Percentiles rank a stretch among this genome's conserved stretches.
Conservation (phyloP, 1,140 invertebrate species). For the Zaprionus gabonicus region DNA sequence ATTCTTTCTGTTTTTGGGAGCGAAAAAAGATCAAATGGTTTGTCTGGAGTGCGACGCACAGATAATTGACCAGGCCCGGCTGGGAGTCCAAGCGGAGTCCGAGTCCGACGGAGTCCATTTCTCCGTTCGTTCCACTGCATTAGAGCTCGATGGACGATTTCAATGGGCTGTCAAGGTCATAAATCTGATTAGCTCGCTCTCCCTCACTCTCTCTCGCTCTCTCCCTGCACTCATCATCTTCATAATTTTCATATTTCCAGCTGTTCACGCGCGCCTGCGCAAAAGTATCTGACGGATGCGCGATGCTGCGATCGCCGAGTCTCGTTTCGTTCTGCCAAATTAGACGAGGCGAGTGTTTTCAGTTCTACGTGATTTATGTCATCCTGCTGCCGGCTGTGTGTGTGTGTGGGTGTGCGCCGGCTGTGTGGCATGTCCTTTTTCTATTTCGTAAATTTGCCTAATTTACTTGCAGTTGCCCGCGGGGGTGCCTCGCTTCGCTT, state of each 20-base stretch:
- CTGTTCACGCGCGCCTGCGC: slow-evolving; percentile 68
- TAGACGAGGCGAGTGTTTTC: slow-evolving; percentile 44
- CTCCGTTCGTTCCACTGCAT: slow-evolving; percentile 67
- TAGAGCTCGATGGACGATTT: slow-evolving; percentile 59
- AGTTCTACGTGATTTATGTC: slow-evolving; percentile 69
- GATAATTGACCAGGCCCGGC: slow-evolving; percentile 51
- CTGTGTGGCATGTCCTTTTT: slow-evolving; percentile 55
- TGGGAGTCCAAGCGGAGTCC: slow-evolving; percentile 22
- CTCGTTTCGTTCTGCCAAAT: slow-evolving; percentile 73
- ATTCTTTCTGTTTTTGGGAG: slow-evolving; percentile 35
- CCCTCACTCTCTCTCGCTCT: slow-evolving; percentile 20
- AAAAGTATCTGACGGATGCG: slow-evolving; percentile 68
- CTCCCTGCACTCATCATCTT: slow-evolving; percentile 36
- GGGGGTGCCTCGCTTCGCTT: neutral
- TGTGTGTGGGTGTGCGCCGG: slow-evolving; percentile 16
- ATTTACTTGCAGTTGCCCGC: slow-evolving; percentile 34
- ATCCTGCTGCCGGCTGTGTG: slow-evolving; percentile 37
- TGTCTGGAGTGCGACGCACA: slow-evolving; percentile 33
- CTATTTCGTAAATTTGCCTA: slow-evolving; percentile 74
- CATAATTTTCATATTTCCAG: slow-evolving; percentile 74
- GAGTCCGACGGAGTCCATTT: slow-evolving; percentile 13
- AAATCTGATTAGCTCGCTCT: slow-evolving; percentile 57
- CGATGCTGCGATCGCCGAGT: slow-evolving; percentile 42
- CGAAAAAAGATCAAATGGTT: slow-evolving; percentile 47
- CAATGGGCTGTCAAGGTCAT: slow-evolving; percentile 70